phyloP scores from a whole-genome alignment of 2,888 invertebrate genomes.

The Rhagonycha fulva region DNA sequence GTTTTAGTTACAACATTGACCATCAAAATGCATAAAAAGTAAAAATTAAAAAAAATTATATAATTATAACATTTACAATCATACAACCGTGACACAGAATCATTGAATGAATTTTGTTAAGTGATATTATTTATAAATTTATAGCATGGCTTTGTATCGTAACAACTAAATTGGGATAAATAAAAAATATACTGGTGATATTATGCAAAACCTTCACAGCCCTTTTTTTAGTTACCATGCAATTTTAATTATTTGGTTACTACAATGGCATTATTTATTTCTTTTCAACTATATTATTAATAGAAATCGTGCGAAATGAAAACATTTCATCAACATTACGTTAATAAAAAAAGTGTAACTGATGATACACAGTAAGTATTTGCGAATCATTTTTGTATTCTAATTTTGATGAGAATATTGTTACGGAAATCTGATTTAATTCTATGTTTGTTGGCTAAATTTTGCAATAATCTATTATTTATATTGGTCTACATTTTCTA shows the following conservation, averaged over 20 bases:
- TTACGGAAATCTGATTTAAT: neutral
- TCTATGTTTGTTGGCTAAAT: neutral
- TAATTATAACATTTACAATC: too few species aligned
- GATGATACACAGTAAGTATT: neutral
- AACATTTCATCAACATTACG: slow-evolving; percentile 1
- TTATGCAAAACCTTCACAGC: neutral
- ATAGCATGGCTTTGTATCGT: too few species aligned
- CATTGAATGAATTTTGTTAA: too few species aligned
- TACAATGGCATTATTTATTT: neutral
- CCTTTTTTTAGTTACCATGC: neutral
- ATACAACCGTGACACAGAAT: too few species aligned
- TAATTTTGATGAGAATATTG: neutral
- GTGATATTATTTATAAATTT: too few species aligned
- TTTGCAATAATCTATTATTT: neutral
- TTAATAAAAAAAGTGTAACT: neutral
- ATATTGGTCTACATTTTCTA: neutral
- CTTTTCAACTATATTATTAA: neutral
- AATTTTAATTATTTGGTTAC: neutral
- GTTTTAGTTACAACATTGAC: too few species aligned
- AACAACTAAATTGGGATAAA: too few species aligned
- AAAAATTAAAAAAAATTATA: too few species aligned
- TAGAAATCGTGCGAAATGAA: neutral
- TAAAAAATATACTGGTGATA: too few species aligned
- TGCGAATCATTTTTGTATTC: neutral
- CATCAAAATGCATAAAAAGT: too few species aligned